A percentile compares a stretch with the other conserved stretches of the same genome.
Conservation (phyloP, 2,888 invertebrate species). For the Chalcis sispes region DNA sequence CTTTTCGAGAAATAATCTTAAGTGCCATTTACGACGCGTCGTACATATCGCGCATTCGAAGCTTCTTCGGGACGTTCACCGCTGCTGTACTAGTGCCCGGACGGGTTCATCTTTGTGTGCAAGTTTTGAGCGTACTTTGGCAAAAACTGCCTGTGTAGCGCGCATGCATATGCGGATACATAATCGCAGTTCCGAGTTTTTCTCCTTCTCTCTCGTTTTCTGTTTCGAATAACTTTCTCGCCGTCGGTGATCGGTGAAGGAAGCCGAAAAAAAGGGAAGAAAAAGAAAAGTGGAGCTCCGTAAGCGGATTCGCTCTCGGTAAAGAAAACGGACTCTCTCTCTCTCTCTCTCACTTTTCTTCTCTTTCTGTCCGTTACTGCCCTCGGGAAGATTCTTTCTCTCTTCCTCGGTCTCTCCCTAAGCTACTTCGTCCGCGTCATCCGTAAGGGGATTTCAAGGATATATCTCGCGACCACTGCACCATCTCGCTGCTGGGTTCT, state of each 20-base stretch:
- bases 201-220: neutral
- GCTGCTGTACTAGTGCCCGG: neutral
- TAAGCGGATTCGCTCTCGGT: slow-evolving; percentile 26
- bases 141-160: slow-evolving; percentile 35
- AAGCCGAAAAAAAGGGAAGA: slow-evolving; percentile 7
- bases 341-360: slow-evolving; percentile 11
- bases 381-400: too few species aligned
- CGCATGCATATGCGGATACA: neutral
- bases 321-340: slow-evolving; percentile 13
- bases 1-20: slow-evolving; percentile 26
- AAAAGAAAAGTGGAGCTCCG: neutral
- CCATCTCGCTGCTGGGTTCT: neutral
- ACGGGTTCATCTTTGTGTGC: neutral
- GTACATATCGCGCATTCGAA: slow-evolving; percentile 22
- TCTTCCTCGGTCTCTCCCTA: neutral
- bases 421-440: slow-evolving; percentile 51
- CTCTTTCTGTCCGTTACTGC: too few species aligned
- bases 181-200: neutral
- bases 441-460: slow-evolving; percentile 61
- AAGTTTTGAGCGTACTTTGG: slow-evolving; percentile 27
- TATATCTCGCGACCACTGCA: slow-evolving; percentile 47
- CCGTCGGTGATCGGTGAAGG: neutral
- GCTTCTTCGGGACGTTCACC: neutral
- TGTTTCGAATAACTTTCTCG: slow-evolving; percentile 3
- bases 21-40: slow-evolving; percentile 42